These are phyloP conservation scores for Brachionus rubens DNA, from an alignment of 1,140 invertebrate genomes.

Conservation along the genomic window DNA sequence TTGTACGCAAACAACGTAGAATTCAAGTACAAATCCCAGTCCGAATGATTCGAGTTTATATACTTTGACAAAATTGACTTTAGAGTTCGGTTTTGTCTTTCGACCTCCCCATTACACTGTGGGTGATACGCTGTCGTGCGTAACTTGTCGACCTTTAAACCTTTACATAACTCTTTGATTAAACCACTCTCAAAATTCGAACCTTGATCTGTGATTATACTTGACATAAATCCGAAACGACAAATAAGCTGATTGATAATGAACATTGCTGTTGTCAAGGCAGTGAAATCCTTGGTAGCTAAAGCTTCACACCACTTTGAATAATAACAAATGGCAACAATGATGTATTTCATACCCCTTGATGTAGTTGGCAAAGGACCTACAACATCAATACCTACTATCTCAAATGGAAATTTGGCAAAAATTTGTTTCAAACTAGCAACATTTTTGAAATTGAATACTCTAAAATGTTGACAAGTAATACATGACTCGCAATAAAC, in stretches of 20 bases:
- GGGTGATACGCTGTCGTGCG: conserved; percentile 53
- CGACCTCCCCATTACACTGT: conserved; percentile 52
- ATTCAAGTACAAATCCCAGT: too few species aligned
- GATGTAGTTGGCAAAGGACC: conserved; percentile 46
- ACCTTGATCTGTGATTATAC: conserved; percentile 44
- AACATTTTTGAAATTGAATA: too few species aligned
- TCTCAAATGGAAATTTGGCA: not conserved
- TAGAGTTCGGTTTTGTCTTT: conserved; percentile 50
- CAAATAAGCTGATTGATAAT: too few species aligned
- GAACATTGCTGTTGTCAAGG: not conserved
- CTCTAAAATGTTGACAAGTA: too few species aligned
- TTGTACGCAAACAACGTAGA: too few species aligned
- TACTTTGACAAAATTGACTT: too few species aligned
- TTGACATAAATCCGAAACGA: too few species aligned
- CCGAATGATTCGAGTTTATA: too few species aligned
- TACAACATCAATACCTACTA: conserved; percentile 46
- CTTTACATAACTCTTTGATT: conserved; percentile 46
- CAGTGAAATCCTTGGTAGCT: conserved; percentile 4
- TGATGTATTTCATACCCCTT: conserved; percentile 47
- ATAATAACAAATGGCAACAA: conserved; percentile 49
- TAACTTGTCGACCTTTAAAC: conserved; percentile 38
- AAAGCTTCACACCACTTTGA: conserved; percentile 49
- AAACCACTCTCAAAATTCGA: conserved; percentile 48
- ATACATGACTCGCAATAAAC: too few species aligned
- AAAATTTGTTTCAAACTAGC: not conserved